A percentile compares a stretch with the other conserved stretches of the same genome.
These are phyloP conservation scores for Acleris laterana DNA, from an alignment of 2,888 invertebrate genomes.

Conservation along the genomic window DNA sequence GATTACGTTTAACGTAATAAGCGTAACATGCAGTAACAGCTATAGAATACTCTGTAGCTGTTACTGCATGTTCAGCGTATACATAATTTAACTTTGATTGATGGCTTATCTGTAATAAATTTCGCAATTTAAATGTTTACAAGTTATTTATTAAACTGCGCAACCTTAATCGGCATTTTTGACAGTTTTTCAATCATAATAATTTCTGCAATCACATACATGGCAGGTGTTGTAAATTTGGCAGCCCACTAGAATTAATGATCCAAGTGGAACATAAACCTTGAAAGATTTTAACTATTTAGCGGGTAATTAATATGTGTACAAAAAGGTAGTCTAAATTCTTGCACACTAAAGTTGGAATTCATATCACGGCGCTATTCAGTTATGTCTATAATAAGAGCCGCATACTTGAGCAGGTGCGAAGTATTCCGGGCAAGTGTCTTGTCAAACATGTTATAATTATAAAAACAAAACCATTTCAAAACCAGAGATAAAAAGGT, in stretches of 20 bases:
- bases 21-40: constrained; percentile 45
- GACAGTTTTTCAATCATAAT: not conserved
- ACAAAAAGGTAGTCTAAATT: constrained; percentile 46
- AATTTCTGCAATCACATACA: not conserved
- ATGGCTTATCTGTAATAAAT: not conserved
- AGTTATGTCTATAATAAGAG: constrained; percentile 43
- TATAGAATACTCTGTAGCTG: too few species aligned
- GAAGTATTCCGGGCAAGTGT: not conserved
- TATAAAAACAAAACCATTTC: not conserved
- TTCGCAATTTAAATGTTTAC: not conserved
- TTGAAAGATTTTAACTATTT: not conserved
- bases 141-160: not conserved
- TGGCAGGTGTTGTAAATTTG: not conserved
- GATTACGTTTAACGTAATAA: constrained; percentile 60
- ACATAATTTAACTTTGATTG: constrained; percentile 12
- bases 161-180: not conserved
- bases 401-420: constrained; percentile 45
- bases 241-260: not conserved
- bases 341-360: constrained; percentile 48
- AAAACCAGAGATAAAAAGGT: not conserved
- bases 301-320: not conserved
- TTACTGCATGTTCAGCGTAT: too few species aligned
- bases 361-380: constrained; percentile 43
- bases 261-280: not conserved
- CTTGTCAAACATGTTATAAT: not conserved